Base-by-base conservation (phyloP, 2,113 vertebrate species). In the Calidris pugnax region DNA sequence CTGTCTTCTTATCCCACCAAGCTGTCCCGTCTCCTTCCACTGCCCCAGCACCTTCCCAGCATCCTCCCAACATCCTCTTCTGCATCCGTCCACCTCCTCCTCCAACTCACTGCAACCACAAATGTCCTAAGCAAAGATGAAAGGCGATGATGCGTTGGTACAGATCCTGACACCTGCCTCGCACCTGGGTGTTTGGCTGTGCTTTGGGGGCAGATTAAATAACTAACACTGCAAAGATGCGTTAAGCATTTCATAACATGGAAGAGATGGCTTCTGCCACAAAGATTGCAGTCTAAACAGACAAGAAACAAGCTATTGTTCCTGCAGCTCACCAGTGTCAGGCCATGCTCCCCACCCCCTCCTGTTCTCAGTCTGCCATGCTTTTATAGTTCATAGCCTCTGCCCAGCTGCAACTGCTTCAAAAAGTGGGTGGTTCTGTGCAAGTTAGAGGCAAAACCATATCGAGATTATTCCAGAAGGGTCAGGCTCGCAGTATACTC, bases 251-350 rank as follows among this genome's bases (percentile, higher is more conserved):
- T 86, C 79, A 41, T 35, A 60, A 50, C 19, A 14, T 75, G 69
- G 85, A 82, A 79, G 26, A 78, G 37, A 53, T 0, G 0, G 68
- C n/a, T 93, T 94, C 56, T 87, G 83, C 68, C 79, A 96, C 93
- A 94, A 90, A 90, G 83, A 75, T 12, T 56, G 41, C 7, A 28
- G 76, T 81, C 93, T 95, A 72, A 94, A 76, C 56, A 90, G 94
- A 94, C 86, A 93, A 97, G 96, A 97, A 95, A 84, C 50, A 79
- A 81, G 56, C 95, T 26, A 96, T 96, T 96, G 95, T 97, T 95
- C 51, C 73, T 56, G 43, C 56, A 84, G 95, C 92, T 96, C 90
- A 59, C 32, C 72, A 96, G 83, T 68, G 88, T 86, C 90, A 93
- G 76, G 88, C 56, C 83, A 78, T 26, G 51, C 73, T 90, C 88